Conservation (phyloP, 64 coral and sea anemone species). For the Montipora capricornis region DNA sequence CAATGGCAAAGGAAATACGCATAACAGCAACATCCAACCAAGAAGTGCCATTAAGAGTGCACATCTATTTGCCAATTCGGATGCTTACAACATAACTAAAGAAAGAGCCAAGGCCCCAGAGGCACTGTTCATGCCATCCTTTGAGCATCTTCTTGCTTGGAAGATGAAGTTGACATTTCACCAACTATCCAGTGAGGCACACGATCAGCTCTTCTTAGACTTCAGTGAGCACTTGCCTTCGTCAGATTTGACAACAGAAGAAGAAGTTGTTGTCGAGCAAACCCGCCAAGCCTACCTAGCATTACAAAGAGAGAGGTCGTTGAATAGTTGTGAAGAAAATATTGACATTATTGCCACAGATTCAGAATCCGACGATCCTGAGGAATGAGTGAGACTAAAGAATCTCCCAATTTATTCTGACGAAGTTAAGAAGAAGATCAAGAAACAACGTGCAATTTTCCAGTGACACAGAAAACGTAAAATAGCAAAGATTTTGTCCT, state of each 20-base stretch:
- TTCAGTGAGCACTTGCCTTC: constrained; percentile 23
- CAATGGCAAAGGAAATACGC: background rate
- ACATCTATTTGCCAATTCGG: background rate
- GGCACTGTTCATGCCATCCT: background rate
- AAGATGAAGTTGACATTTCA: background rate
- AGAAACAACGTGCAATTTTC: constrained; percentile 37
- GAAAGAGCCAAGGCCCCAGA: background rate
- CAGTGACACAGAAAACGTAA: constrained; percentile 8
- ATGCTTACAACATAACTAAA: background rate
- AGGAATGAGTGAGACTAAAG: constrained; percentile 60
- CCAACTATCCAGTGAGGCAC: background rate
- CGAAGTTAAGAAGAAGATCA: constrained; percentile 33
- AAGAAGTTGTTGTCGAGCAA: background rate
- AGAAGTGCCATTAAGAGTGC: background rate
- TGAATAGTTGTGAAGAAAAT: background rate
- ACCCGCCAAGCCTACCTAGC: constrained; percentile 39
- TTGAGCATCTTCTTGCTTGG: background rate
- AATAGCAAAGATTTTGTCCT: background rate
- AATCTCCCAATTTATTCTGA: constrained; percentile 20
- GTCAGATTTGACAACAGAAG: constrained; percentile 1
- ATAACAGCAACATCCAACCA: background rate
- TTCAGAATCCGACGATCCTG: constrained; percentile 53
- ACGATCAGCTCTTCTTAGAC: constrained; percentile 36
- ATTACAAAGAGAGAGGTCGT: constrained; percentile 12
- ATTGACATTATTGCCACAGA: constrained; percentile 24